A percentile compares a stretch with the other conserved stretches of the same genome.
phyloP scores from a whole-genome alignment of 92 coral and sea anemone genomes.

The Umimayanthus chanpuru region DNA sequence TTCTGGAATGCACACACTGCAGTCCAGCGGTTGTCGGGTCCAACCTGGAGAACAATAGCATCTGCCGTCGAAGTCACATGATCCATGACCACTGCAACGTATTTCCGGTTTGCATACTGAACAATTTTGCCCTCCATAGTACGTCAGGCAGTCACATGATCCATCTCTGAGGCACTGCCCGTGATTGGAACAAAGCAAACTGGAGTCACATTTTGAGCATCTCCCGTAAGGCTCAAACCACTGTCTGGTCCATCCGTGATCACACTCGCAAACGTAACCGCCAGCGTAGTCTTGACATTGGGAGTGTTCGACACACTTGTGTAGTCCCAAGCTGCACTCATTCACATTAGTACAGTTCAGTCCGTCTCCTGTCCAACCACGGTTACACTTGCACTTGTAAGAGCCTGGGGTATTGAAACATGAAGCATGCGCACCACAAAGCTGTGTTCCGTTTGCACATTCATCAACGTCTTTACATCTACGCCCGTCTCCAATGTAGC shows the following conservation, averaged over 20 bases:
- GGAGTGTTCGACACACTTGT: constrained; percentile 62
- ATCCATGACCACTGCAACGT: constrained; percentile 75
- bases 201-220: constrained; percentile 66
- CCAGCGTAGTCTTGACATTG: constrained; percentile 61
- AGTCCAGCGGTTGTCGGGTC: constrained; percentile 60
- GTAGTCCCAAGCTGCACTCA: constrained; percentile 59
- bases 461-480: constrained; percentile 64
- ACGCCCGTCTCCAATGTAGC: constrained; percentile 57
- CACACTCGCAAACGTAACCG: constrained; percentile 57
- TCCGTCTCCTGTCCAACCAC: constrained; percentile 72
- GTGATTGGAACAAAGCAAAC: constrained; percentile 54
- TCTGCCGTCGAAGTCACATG: constrained; percentile 63
- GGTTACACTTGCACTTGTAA: constrained; percentile 59
- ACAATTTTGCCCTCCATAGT: constrained; percentile 58
- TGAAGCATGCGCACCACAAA: constrained; percentile 57
- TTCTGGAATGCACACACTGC: constrained; percentile 60
- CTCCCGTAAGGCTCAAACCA: constrained; percentile 76
- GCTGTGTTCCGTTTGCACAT: constrained; percentile 38
- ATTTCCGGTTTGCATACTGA: constrained; percentile 54
- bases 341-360: constrained; percentile 59
- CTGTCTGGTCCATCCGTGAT: constrained; percentile 67
- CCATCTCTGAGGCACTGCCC: constrained; percentile 71
- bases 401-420: constrained; percentile 65
- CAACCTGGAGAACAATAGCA: constrained; percentile 69
- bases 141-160: constrained; percentile 59